Conservation (phyloP, 2,113 vertebrate genomes). For the Paedocypris sp. region DNA sequence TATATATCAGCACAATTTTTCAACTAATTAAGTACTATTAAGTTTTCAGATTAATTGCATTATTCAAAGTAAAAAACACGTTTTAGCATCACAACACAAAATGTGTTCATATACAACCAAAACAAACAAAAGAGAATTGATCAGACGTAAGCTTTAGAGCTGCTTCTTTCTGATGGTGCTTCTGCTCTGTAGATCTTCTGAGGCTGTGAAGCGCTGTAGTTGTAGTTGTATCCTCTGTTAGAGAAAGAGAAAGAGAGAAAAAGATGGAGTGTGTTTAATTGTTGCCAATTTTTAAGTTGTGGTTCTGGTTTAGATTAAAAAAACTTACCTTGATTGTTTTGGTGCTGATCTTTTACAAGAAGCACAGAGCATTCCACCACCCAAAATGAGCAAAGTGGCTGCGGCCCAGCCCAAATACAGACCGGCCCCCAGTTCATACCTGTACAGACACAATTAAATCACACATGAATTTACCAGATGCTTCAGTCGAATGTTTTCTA, state of each 20-base stretch:
- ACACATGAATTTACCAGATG: not conserved
- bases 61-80: too few species aligned
- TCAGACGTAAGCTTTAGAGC: slow-evolving; percentile 50
- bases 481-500: too few species aligned
- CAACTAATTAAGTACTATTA: too few species aligned
- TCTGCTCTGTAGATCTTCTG: slow-evolving; percentile 50
- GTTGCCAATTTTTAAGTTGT: not conserved
- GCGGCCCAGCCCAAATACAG: slow-evolving; percentile 77
- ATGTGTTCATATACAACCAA: not conserved
- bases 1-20: too few species aligned
- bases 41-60: too few species aligned
- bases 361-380: slow-evolving; percentile 67
- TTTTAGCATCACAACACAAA: too few species aligned
- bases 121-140: not conserved
- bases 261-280: not conserved
- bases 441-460: slow-evolving; percentile 43
- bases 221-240: slow-evolving; percentile 45
- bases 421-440: slow-evolving; percentile 72
- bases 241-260: not conserved
- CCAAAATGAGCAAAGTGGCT: slow-evolving; percentile 59
- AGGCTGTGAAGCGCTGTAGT: slow-evolving; percentile 26
- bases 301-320: not conserved
- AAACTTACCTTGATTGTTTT: slow-evolving; percentile 35
- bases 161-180: slow-evolving; percentile 22
- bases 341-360: slow-evolving; percentile 45